Evolutionary conservation across 2,113 vertebrate species (phyloP), one percentile per base, ranked within the genome.

Genomic region (Takifugu bimaculatus): DNA sequence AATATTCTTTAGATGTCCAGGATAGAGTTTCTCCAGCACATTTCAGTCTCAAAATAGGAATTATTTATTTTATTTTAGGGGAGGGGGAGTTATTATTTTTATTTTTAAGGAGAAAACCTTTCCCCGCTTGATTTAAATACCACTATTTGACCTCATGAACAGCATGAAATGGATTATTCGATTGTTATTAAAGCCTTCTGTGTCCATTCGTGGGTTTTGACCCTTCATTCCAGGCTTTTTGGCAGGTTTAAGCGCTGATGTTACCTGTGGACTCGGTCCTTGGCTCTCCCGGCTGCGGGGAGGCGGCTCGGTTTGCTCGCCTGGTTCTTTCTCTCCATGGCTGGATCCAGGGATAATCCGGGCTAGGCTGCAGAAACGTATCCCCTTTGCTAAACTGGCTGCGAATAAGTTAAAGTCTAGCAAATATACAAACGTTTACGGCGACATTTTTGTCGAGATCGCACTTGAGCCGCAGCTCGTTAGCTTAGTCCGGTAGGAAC

Each of bases 221-320:
- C 39, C 50, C 4, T 12, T 12, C 3, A 13, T 9, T 47, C 44
- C 44, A 1, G 44, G 15, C 20, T 1, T 20, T 20, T 20, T 20
- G 20, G 20, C 20, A 20, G 20, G 20, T 20, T 25, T 10, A 5
- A 0, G 43, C 55, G 54, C 10, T 32, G 43, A 11, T n/a, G 12
- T 72, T 83, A 91, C 90, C 89, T 88, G 75, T 66, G 63, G 13
- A 89, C 70, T 58, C 90, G 26, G 39, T 86, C 81, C 59, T 55
- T 75, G 4, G 88, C 90, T 45, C 29, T 51, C 4, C 70, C 72
- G 56, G 52, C 59, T 20, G 60, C 45, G 47, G 61, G 42, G 15
- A 60, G 65, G 2, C 25, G 57, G 13, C 57, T 72, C 54, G 74
- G 63, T 11, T 70, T 78, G 4, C 6, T 52, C 11, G 66, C 39